Percentiles rank a stretch among this genome's conserved stretches.
Conservation (phyloP, 2,113 vertebrate genomes). For the Chaetops frenatus region DNA sequence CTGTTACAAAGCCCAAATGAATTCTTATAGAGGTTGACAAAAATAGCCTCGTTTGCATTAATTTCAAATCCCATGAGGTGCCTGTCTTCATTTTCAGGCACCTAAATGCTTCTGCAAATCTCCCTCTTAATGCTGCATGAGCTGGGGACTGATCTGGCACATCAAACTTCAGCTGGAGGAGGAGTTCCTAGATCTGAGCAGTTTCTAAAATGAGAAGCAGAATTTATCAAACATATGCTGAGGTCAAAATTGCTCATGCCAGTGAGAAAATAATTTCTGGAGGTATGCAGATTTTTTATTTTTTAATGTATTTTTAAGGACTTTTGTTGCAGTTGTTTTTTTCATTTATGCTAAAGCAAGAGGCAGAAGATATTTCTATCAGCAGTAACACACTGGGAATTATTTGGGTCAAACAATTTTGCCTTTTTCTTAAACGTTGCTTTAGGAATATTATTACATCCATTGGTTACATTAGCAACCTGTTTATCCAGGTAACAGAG, state of each 20-base stretch:
- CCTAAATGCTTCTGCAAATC: background rate
- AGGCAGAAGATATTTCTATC: constrained; percentile 11
- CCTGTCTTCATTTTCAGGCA: background rate
- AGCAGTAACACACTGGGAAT: background rate
- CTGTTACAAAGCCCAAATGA: background rate
- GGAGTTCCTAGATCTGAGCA: background rate
- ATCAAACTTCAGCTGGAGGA: background rate
- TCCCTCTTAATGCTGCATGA: background rate
- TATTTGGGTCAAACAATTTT: constrained; percentile 32
- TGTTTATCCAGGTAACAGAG: constrained; percentile 27
- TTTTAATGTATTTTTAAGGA: background rate
- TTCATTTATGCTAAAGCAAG: background rate
- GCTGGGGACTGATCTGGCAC: background rate
- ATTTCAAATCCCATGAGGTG: background rate
- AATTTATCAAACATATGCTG: background rate
- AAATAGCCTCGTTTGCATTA: background rate
- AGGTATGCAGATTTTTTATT: background rate
- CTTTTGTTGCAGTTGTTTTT: background rate
- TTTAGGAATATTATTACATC: constrained; percentile 40
- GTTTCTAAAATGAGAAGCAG: background rate
- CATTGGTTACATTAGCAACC: constrained; percentile 24
- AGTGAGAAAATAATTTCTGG: background rate
- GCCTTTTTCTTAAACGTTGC: background rate
- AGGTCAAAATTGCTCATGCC: background rate
- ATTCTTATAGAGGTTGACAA: background rate